Conservation (phyloP, 2,113 vertebrate species). For the Myrmecophaga tridactyla region DNA sequence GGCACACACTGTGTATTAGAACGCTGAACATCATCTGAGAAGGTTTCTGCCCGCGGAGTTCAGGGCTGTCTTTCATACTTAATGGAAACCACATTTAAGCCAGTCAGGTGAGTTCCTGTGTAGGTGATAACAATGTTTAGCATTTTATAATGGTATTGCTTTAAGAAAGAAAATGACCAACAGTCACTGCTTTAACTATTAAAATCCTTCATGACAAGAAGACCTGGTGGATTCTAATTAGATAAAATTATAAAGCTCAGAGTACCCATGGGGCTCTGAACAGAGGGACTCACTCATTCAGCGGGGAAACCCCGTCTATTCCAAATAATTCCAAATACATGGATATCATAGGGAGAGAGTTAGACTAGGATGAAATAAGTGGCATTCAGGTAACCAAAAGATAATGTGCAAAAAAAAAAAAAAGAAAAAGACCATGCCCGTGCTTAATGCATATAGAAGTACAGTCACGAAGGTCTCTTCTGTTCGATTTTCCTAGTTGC, state of each 20-base stretch:
- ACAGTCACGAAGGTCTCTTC: background rate
- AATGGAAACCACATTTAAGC: background rate
- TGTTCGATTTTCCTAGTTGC: background rate
- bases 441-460: background rate
- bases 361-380: background rate
- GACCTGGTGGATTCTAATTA: background rate
- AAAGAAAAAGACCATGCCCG: too few species aligned
- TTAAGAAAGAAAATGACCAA: slow-evolving; percentile 39
- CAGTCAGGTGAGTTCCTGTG: background rate
- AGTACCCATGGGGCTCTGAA: background rate
- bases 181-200: background rate
- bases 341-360: background rate
- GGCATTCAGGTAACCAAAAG: background rate
- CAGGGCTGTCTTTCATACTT: background rate
- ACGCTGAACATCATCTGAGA: background rate
- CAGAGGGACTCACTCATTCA: background rate
- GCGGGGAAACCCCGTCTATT: background rate
- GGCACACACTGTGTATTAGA: background rate
- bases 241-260: background rate
- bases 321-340: background rate
- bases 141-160: background rate
- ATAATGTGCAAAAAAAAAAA: too few species aligned
- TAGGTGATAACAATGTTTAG: background rate
- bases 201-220: slow-evolving; percentile 28
- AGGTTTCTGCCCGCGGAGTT: background rate